A percentile compares a stretch with the other conserved stretches of the same genome.
Evolutionary conservation across 2,888 invertebrate genomes (phyloP).

Genomic region (Deilephila porcellus): DNA sequence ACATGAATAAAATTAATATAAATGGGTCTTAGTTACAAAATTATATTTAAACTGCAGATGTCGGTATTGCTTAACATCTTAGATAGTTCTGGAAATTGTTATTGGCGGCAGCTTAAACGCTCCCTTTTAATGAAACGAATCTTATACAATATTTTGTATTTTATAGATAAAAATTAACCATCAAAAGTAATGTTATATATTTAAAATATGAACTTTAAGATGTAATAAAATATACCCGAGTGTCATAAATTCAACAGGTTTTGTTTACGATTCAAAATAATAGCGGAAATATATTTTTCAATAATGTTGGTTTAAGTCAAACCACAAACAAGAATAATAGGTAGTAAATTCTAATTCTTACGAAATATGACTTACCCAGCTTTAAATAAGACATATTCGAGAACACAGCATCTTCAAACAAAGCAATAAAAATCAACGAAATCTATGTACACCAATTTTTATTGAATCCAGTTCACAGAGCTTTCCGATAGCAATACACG

Average conservation of each 20-base stretch:
- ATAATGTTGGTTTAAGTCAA: too few species aligned
- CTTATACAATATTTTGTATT: background rate
- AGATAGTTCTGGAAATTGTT: background rate
- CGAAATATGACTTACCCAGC: too few species aligned
- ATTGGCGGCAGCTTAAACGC: background rate
- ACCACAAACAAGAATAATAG: too few species aligned
- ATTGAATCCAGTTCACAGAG: conserved; percentile 40
- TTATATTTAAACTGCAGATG: background rate
- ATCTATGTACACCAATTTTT: conserved; percentile 6
- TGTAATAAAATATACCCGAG: too few species aligned
- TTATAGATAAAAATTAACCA: background rate
- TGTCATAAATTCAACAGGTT: too few species aligned
- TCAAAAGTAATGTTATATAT: background rate
- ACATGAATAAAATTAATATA: background rate
- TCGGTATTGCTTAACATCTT: background rate
- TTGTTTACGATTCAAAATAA: too few species aligned
- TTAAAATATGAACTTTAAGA: too few species aligned
- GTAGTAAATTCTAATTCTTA: too few species aligned
- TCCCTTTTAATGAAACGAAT: background rate
- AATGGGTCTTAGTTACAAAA: background rate
- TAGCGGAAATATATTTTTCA: too few species aligned
- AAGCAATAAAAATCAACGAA: background rate
- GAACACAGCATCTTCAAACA: too few species aligned
- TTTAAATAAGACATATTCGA: too few species aligned
- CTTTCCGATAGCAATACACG: conserved; percentile 52